Conservation (phyloP, 1,140 invertebrate species). For the Drosophila ercepeae region DNA sequence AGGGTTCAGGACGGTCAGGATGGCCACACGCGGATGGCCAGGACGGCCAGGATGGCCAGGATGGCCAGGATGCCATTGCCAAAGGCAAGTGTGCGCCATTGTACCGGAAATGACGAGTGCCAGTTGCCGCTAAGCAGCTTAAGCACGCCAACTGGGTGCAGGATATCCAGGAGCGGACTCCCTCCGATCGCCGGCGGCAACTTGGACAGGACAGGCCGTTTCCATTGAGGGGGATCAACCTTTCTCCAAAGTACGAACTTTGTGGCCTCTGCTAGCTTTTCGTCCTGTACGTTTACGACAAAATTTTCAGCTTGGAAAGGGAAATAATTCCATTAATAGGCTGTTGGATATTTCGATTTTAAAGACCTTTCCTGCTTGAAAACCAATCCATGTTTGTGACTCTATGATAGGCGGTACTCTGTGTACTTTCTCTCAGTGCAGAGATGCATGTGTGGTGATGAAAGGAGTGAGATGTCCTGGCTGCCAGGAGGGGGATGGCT, state of each 20-base stretch:
- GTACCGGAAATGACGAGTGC: slow-evolving; percentile 59
- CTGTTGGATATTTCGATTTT: too few relatives aligned
- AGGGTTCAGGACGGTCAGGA: not conserved
- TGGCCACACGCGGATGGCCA: not conserved
- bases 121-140: slow-evolving; percentile 63
- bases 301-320: too few relatives aligned
- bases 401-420: not conserved
- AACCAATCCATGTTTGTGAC: not conserved
- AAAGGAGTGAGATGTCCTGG: slow-evolving; percentile 15
- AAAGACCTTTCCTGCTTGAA: not conserved
- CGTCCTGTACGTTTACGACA: not conserved
- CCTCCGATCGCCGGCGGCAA: not conserved
- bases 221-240: slow-evolving; percentile 17
- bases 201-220: slow-evolving; percentile 35
- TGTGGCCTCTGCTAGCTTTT: slow-evolving; percentile 35
- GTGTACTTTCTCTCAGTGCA: slow-evolving; percentile 15
- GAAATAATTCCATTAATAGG: too few relatives aligned
- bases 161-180: not conserved
- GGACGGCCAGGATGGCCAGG: not conserved
- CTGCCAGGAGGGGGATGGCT: not conserved
- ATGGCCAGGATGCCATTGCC: slow-evolving; percentile 13
- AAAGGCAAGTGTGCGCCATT: slow-evolving; percentile 40
- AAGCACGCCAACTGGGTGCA: slow-evolving; percentile 27
- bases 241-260: slow-evolving; percentile 44
- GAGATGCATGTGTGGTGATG: slow-evolving; percentile 43